A percentile compares a stretch with the other conserved stretches of the same genome.
phyloP scores from a whole-genome alignment of 2,888 invertebrate genomes.

The Idaea biselata region DNA sequence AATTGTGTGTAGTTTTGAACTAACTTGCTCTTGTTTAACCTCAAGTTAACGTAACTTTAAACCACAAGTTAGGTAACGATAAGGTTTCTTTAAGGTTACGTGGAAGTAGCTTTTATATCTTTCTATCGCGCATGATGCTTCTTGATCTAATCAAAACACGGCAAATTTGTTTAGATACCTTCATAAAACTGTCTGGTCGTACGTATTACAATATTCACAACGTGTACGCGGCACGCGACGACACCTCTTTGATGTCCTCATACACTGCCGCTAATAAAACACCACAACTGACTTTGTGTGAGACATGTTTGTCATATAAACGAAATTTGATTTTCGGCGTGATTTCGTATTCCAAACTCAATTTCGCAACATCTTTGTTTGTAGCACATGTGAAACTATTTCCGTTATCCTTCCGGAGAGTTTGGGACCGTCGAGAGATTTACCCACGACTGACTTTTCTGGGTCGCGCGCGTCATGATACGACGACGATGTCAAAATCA shows the following conservation, averaged over 20 bases:
- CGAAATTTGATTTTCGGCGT: constrained; percentile 59
- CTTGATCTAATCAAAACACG: constrained; percentile 75
- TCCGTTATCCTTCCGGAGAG: constrained; percentile 36
- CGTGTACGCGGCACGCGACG: constrained; percentile 61
- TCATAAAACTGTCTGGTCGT: constrained; percentile 37
- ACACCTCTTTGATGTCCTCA: constrained; percentile 69
- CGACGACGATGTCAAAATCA: constrained; percentile 27
- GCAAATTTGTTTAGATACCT: constrained; percentile 75
- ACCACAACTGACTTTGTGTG: constrained; percentile 51
- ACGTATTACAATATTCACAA: constrained; percentile 60
- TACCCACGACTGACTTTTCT: constrained; percentile 30
- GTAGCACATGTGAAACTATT: constrained; percentile 49
- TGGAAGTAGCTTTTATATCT: constrained; percentile 48
- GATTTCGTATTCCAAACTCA: constrained; percentile 56
- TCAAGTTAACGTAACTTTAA: no score
- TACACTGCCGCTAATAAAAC: constrained; percentile 63
- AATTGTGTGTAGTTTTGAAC: no score
- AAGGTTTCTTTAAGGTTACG: constrained; percentile 10
- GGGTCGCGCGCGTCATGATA: constrained; percentile 30
- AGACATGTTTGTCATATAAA: constrained; percentile 65
- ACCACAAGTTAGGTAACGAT: no score
- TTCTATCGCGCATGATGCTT: constrained; percentile 53
- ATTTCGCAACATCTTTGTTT: constrained; percentile 54
- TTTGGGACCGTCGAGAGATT: constrained; percentile 30
- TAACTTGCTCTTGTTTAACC: no score